These are phyloP conservation scores for Tenthredo amoena DNA, from an alignment of 2,888 invertebrate genomes.

Conservation along the genomic window DNA sequence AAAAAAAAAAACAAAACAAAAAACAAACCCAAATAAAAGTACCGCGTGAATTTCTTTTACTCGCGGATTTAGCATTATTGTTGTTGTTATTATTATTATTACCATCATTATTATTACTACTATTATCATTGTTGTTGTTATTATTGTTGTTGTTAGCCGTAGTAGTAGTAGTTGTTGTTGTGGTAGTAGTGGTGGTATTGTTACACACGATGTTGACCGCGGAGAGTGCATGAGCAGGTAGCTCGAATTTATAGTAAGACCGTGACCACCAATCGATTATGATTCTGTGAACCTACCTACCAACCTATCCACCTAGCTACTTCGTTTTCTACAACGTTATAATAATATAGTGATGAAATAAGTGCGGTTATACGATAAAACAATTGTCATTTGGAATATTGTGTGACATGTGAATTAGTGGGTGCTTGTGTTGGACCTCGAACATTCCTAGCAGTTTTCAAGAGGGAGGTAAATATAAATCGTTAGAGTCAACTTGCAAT, in stretches of 20 bases:
- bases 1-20: neutral
- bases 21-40: neutral
- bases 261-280: conserved; percentile 14
- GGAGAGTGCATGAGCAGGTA: conserved; percentile 18
- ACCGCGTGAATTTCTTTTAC: conserved; percentile 14
- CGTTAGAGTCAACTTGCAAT: conserved; percentile 43
- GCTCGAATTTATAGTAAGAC: conserved; percentile 23
- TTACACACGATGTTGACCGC: neutral
- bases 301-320: neutral
- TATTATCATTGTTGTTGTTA: neutral
- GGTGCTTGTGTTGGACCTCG: conserved; percentile 12
- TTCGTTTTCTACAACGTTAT: neutral
- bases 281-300: neutral
- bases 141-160: neutral
- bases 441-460: conserved; percentile 46
- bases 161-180: neutral
- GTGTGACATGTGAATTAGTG: neutral
- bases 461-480: conserved; percentile 52
- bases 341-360: neutral
- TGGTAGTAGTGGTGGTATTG: neutral
- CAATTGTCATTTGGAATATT: conserved; percentile 33
- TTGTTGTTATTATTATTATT: neutral
- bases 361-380: neutral
- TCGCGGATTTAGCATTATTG: neutral
- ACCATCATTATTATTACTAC: neutral